A percentile compares a stretch with the other conserved stretches of the same genome.
These are phyloP conservation scores for Anser cygnoides DNA, from an alignment of 2,113 vertebrate genomes.

Conservation along the genomic window DNA sequence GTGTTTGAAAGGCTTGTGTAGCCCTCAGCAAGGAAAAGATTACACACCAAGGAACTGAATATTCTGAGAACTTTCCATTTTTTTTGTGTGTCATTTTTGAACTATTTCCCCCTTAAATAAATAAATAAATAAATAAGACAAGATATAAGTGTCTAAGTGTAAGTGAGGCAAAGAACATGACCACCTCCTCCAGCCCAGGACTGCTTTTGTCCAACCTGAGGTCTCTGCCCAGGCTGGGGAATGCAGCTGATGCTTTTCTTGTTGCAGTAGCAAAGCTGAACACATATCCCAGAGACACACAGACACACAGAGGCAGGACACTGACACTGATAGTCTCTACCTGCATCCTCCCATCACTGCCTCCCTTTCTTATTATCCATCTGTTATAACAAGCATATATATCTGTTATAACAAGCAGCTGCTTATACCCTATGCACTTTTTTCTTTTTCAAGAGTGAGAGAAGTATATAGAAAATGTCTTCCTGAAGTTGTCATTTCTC, in stretches of 20 bases:
- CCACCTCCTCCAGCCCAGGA: not conserved
- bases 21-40: slow-evolving; percentile 16
- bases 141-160: not conserved
- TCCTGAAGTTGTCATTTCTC: not conserved
- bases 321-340: not conserved
- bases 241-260: not conserved
- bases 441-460: not conserved
- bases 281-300: not conserved
- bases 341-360: not conserved
- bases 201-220: not conserved
- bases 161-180: not conserved
- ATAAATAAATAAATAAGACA: not conserved
- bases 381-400: not conserved
- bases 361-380: not conserved
- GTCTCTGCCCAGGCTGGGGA: not conserved
- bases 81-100: not conserved
- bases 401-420: not conserved
- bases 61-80: not conserved
- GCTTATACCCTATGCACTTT: not conserved
- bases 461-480: not conserved
- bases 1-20: not conserved
- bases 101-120: not conserved
- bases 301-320: not conserved
- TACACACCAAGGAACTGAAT: not conserved
- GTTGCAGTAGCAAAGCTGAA: not conserved